phyloP scores from a whole-genome alignment of 2,888 invertebrate genomes.

The Odontomyia ornata region DNA sequence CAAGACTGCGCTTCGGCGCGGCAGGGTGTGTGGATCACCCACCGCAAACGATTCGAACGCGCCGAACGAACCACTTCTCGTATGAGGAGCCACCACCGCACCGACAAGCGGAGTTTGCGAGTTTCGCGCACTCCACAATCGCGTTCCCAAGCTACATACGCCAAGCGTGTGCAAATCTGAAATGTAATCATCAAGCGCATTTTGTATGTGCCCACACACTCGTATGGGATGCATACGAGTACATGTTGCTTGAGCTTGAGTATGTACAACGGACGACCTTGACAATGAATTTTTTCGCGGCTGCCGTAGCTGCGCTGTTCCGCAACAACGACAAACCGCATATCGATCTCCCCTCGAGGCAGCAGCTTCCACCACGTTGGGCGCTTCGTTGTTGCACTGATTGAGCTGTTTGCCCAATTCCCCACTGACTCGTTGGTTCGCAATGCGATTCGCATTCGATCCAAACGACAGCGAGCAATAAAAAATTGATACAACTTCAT shows the following conservation, averaged over 20 bases:
- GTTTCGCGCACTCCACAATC: slow-evolving; percentile 12
- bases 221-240: not conserved
- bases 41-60: slow-evolving; percentile 23
- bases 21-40: slow-evolving; percentile 27
- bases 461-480: slow-evolving; percentile 2
- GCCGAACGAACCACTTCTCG: not conserved
- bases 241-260: not conserved
- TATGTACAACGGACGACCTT: slow-evolving; percentile 52
- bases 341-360: not conserved
- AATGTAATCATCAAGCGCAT: slow-evolving; percentile 17
- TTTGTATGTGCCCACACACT: slow-evolving; percentile 2
- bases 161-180: slow-evolving; percentile 28
- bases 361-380: slow-evolving; percentile 21
- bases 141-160: slow-evolving; percentile 20
- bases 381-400: slow-evolving; percentile 4
- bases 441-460: not conserved
- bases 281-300: slow-evolving; percentile 53
- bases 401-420: slow-evolving; percentile 18
- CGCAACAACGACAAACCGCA: slow-evolving; percentile 37
- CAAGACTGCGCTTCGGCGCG: slow-evolving; percentile 26
- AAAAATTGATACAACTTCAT: slow-evolving; percentile 16
- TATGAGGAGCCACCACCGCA: not conserved
- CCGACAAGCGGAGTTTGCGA: slow-evolving; percentile 1
- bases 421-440: not conserved
- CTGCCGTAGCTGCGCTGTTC: slow-evolving; percentile 16